A percentile compares a stretch with the other conserved stretches of the same genome.
These are phyloP conservation scores for Ahaetulla prasina DNA, from an alignment of 2,113 vertebrate species.

Conservation along the genomic window DNA sequence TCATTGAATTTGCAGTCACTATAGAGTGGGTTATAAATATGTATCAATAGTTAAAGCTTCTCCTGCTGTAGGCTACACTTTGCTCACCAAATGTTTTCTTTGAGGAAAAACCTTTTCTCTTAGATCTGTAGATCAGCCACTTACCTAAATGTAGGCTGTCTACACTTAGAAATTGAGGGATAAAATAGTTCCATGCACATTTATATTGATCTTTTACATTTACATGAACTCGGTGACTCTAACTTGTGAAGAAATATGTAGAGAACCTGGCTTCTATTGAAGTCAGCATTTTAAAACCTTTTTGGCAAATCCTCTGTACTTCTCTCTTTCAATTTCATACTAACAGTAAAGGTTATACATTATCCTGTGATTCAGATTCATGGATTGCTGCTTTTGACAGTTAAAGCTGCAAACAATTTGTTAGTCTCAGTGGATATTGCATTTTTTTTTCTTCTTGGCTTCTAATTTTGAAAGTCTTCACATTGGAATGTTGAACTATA, in stretches of 20 bases:
- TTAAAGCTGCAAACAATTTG: constrained; percentile 1
- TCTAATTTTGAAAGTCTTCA: not conserved
- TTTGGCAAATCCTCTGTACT: not conserved
- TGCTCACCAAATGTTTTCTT: not conserved
- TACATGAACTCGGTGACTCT: not conserved
- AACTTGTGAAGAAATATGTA: not conserved
- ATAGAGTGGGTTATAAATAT: not conserved
- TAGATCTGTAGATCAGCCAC: not conserved
- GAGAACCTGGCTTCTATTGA: not conserved
- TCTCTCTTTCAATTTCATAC: not conserved
- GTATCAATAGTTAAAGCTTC: not conserved
- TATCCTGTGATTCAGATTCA: not conserved
- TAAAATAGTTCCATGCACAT: not conserved
- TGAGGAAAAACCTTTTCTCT: not conserved
- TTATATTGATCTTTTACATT: not conserved
- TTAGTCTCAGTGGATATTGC: not conserved
- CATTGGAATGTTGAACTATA: not conserved
- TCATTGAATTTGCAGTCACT: not conserved
- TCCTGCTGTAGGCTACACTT: not conserved
- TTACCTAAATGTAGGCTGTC: not conserved
- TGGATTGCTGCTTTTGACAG: not conserved
- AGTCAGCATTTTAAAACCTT: not conserved
- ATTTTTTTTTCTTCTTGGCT: not conserved
- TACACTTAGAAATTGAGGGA: not conserved
- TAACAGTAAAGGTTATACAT: not conserved